These are phyloP conservation scores for Neotragus pygmaeus DNA, from an alignment of 2,113 vertebrate genomes.

Conservation along the genomic window DNA sequence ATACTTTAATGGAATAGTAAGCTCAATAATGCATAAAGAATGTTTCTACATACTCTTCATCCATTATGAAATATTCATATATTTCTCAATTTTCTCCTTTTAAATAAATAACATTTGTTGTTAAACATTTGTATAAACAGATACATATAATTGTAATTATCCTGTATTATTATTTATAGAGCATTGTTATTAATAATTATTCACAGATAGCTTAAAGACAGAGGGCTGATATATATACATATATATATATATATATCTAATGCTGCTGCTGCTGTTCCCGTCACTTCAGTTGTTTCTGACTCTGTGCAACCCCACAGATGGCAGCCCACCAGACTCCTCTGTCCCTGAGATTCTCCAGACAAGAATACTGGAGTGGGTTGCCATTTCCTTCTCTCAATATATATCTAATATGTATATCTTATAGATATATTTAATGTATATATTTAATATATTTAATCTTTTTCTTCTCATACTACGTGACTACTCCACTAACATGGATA, in stretches of 20 bases:
- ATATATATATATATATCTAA: neutral
- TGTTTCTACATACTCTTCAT: neutral
- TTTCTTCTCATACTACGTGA: neutral
- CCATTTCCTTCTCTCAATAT: neutral
- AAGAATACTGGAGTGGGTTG: neutral
- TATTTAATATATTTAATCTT: neutral
- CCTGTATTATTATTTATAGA: neutral
- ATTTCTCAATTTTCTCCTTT: neutral
- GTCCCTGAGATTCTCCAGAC: neutral
- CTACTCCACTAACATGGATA: neutral
- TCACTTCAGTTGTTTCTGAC: fast-evolving
- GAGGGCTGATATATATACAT: neutral
- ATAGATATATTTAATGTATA: neutral
- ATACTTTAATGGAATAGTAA: neutral
- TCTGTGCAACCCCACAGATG: neutral
- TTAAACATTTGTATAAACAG: neutral
- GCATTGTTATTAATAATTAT: neutral
- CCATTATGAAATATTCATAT: neutral
- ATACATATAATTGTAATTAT: neutral
- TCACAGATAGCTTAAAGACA: neutral
- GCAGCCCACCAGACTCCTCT: neutral
- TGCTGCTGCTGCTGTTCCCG: neutral
- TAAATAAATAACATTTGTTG: neutral
- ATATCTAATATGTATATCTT: neutral
- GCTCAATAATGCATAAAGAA: neutral